These are phyloP conservation scores for Cynodonichthys magdalenae DNA, from an alignment of 2,797 vertebrate genomes.

Conservation along the genomic window DNA sequence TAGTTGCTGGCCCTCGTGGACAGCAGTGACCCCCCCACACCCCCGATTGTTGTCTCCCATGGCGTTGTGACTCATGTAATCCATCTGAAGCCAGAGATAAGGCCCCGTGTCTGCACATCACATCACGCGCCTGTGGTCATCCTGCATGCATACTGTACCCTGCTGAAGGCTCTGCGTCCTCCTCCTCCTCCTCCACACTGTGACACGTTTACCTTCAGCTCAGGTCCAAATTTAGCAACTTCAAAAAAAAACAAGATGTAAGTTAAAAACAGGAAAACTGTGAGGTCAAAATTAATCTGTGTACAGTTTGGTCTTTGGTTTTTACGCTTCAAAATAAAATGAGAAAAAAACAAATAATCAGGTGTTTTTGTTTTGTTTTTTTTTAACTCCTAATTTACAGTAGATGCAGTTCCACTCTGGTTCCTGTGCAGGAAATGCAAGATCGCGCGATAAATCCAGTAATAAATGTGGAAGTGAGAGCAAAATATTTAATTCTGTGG, in stretches of 20 bases:
- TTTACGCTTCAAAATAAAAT: too few relatives aligned
- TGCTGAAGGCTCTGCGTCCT: slow-evolving; percentile 12
- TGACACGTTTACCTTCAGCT: slow-evolving; percentile 39
- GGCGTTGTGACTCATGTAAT: slow-evolving; percentile 55
- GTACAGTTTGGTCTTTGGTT: too few relatives aligned
- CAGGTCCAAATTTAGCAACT: slow-evolving; percentile 20
- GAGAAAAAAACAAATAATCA: too few relatives aligned
- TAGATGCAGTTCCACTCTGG: too few relatives aligned
- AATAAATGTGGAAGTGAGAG: too few relatives aligned
- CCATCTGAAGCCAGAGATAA: slow-evolving; percentile 61
- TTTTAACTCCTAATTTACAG: too few relatives aligned
- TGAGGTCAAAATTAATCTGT: too few relatives aligned
- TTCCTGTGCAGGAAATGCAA: too few relatives aligned
- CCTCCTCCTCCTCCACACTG: slow-evolving; percentile 7
- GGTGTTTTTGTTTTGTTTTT: too few relatives aligned
- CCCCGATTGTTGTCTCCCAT: slow-evolving; percentile 34
- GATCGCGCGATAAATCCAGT: too few relatives aligned
- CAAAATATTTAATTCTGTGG: too few relatives aligned
- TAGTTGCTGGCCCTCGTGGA: slow-evolving; percentile 12
- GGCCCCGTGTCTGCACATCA: slow-evolving; percentile 37
- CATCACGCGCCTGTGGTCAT: slow-evolving; percentile 43
- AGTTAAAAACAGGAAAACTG: background rate
- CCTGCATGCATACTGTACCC: slow-evolving; percentile 22
- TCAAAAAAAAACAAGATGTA: background rate
- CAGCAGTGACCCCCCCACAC: background rate